A percentile compares a stretch with the other conserved stretches of the same genome.
Conservation (phyloP, 2,797 vertebrate genomes). For the Parauchenoglanis punctatus region DNA sequence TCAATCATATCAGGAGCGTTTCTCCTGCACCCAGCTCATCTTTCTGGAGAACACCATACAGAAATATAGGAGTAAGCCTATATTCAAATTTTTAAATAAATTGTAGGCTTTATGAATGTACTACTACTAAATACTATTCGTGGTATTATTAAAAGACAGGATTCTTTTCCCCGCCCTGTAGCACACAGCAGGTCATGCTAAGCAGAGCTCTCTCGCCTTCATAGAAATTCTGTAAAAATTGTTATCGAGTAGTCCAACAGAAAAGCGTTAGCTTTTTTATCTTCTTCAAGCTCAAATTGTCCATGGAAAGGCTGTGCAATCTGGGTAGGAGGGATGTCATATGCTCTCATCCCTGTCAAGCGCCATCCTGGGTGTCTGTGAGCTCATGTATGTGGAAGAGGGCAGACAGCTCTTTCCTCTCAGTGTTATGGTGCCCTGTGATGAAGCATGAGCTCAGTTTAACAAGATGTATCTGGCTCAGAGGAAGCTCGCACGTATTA, state of each 20-base stretch:
- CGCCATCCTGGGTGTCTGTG: neutral
- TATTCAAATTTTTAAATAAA: neutral
- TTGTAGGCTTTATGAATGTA: neutral
- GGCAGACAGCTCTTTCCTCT: neutral
- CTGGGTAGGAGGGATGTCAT: neutral
- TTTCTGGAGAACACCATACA: neutral
- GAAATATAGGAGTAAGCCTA: neutral
- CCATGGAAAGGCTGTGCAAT: neutral
- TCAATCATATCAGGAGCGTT: neutral
- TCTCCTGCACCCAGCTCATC: neutral
- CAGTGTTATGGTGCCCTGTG: neutral
- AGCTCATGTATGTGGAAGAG: neutral
- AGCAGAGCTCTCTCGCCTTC: neutral
- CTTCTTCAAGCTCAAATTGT: no score
- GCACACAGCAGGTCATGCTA: neutral
- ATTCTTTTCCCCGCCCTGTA: neutral
- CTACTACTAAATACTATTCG: neutral
- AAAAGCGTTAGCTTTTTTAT: neutral
- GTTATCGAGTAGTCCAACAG: neutral
- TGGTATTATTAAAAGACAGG: neutral
- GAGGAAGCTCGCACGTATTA: neutral
- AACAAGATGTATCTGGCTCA: neutral
- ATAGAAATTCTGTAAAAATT: neutral
- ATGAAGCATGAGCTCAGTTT: neutral
- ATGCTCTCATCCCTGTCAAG: neutral